Conservation (phyloP, 1,140 invertebrate species). For the Drosophila bocqueti region DNA sequence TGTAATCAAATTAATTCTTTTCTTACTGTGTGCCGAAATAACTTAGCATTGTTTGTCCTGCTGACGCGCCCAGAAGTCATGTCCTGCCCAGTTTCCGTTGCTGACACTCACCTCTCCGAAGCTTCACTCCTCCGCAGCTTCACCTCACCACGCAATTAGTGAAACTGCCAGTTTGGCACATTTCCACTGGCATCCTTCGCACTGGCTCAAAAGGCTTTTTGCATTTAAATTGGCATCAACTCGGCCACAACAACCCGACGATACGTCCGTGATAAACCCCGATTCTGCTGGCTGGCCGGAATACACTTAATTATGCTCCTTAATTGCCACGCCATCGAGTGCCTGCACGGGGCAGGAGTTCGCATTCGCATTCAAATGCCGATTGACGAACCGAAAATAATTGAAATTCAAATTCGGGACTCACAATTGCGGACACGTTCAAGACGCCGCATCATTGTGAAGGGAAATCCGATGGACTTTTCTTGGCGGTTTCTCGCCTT, state of each 20-base stretch:
- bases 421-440: slow-evolving; percentile 45
- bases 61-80: slow-evolving; percentile 18
- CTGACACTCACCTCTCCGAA: not conserved
- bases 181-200: slow-evolving; percentile 47
- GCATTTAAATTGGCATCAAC: slow-evolving; percentile 75
- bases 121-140: slow-evolving; percentile 3
- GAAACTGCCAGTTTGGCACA: slow-evolving; percentile 72
- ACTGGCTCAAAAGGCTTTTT: slow-evolving; percentile 66
- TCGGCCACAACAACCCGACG: slow-evolving; percentile 26
- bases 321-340: slow-evolving; percentile 69
- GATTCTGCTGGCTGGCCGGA: slow-evolving; percentile 15
- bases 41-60: slow-evolving; percentile 63
- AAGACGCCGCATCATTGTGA: slow-evolving; percentile 14
- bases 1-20: not conserved
- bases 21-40: slow-evolving; percentile 31
- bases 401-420: slow-evolving; percentile 69
- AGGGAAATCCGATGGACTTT: slow-evolving; percentile 11
- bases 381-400: slow-evolving; percentile 62
- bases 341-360: slow-evolving; percentile 34
- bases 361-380: slow-evolving; percentile 50
- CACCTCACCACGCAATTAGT: slow-evolving; percentile 61
- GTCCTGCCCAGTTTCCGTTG: slow-evolving; percentile 27
- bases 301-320: slow-evolving; percentile 73
- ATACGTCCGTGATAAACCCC: slow-evolving; percentile 46
- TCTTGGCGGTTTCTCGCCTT: slow-evolving; percentile 29